Conservation (phyloP, 2,797 vertebrate species). For the Labeo calbasu region DNA sequence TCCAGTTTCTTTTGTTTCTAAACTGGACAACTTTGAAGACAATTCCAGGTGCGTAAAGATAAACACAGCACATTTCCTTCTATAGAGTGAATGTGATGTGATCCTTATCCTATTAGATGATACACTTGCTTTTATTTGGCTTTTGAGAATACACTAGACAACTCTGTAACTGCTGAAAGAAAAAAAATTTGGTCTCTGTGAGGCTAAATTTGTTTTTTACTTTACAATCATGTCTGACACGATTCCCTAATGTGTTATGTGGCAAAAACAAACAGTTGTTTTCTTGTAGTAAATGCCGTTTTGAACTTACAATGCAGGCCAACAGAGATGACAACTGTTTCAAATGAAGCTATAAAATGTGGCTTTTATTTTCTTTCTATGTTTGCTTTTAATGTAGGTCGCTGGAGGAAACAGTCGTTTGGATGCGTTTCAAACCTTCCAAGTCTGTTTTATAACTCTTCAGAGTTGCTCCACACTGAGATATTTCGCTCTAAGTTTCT, state of each 20-base stretch:
- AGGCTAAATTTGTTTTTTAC: not conserved
- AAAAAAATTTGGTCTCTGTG: not conserved
- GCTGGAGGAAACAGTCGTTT: constrained; percentile 4
- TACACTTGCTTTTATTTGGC: not conserved
- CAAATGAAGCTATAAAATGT: constrained; percentile 24
- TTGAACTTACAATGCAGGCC: not conserved
- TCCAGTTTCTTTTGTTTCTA: constrained; percentile 52
- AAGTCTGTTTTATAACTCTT: constrained; percentile 16
- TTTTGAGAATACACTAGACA: not conserved
- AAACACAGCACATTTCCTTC: constrained; percentile 8
- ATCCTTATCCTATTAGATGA: constrained; percentile 11
- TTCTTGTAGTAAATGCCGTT: not conserved
- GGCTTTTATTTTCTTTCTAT: constrained; percentile 13
- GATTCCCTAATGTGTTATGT: not conserved
- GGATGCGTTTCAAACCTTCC: not conserved
- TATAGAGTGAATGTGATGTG: not conserved
- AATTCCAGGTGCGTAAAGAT: constrained; percentile 26
- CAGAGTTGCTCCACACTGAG: constrained; percentile 24
- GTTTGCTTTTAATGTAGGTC: constrained; percentile 20
- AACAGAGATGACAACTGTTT: constrained; percentile 5
- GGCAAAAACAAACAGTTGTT: not conserved
- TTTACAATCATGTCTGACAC: not conserved
- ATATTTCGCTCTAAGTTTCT: not conserved
- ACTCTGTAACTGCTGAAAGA: not conserved
- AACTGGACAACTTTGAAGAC: constrained; percentile 51